Evolutionary conservation across 1,140 invertebrate species (phyloP).

Genomic region (Telenomus remus): DNA sequence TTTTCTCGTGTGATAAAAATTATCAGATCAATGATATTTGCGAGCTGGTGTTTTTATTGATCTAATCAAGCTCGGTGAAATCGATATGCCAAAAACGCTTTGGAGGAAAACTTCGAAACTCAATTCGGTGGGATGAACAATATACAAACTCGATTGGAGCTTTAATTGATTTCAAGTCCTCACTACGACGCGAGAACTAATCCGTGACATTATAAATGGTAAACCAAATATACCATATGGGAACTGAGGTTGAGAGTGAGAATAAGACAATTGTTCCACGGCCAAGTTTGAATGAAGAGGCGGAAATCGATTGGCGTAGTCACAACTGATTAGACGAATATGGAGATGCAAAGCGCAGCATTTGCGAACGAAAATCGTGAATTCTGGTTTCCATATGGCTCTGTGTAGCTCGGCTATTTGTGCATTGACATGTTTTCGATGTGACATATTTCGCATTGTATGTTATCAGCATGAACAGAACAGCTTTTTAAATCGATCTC

Average conservation of each 20-base stretch:
- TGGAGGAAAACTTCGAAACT: too few relatives aligned
- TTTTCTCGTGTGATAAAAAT: too few relatives aligned
- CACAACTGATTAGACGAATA: constrained; percentile 49
- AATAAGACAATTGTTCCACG: constrained; percentile 47
- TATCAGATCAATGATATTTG: too few relatives aligned
- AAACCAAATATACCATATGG: constrained; percentile 38
- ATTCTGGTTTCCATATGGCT: constrained; percentile 26
- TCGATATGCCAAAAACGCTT: too few relatives aligned
- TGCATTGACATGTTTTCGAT: constrained; percentile 27
- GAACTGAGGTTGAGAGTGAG: constrained; percentile 13
- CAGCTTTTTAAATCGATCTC: constrained; percentile 29
- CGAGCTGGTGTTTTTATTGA: too few relatives aligned
- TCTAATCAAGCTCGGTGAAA: too few relatives aligned
- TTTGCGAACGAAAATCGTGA: constrained; percentile 34
- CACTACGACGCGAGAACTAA: too few relatives aligned
- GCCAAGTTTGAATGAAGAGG: constrained; percentile 32
- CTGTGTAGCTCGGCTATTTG: constrained; percentile 22
- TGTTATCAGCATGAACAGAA: constrained; percentile 15
- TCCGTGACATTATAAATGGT: too few relatives aligned
- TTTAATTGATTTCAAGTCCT: too few relatives aligned
- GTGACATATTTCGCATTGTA: constrained; percentile 43
- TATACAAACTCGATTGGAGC: too few relatives aligned
- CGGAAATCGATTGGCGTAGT: constrained; percentile 42
- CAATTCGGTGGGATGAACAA: too few relatives aligned
- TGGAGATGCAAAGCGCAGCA: constrained; percentile 34